Conservation (phyloP, 2,113 vertebrate species). For the Litocranius walleri region DNA sequence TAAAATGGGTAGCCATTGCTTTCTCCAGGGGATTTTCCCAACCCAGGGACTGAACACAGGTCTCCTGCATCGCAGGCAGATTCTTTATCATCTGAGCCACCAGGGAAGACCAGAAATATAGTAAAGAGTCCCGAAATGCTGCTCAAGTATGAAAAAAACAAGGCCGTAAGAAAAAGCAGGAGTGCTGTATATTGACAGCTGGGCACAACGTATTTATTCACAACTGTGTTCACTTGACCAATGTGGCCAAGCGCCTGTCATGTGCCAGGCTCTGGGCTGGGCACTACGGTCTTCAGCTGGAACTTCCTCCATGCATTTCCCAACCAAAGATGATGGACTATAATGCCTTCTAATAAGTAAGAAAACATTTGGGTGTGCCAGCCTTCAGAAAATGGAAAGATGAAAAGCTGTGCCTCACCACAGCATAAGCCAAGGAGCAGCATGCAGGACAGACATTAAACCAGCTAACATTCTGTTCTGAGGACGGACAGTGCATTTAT, state of each 20-base stretch:
- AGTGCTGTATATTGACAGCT: background rate
- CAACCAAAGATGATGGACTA: conserved; percentile 40
- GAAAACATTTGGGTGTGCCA: conserved; percentile 34
- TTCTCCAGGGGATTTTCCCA: background rate
- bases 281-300: background rate
- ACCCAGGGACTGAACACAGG: background rate
- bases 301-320: background rate
- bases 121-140: background rate
- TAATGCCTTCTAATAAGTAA: conserved; percentile 64
- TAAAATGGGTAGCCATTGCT: background rate
- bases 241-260: background rate
- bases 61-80: background rate
- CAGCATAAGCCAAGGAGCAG: background rate
- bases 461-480: background rate
- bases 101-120: background rate
- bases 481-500: background rate
- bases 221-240: background rate
- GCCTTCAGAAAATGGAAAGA: conserved; percentile 63
- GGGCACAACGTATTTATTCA: background rate
- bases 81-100: background rate
- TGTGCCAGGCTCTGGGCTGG: background rate
- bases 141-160: background rate
- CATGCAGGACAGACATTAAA: background rate
- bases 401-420: conserved; percentile 30
- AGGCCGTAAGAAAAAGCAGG: background rate